Evolutionary conservation across 2,113 vertebrate genomes (phyloP).

Genomic region (Plestiodon gilberti): DNA sequence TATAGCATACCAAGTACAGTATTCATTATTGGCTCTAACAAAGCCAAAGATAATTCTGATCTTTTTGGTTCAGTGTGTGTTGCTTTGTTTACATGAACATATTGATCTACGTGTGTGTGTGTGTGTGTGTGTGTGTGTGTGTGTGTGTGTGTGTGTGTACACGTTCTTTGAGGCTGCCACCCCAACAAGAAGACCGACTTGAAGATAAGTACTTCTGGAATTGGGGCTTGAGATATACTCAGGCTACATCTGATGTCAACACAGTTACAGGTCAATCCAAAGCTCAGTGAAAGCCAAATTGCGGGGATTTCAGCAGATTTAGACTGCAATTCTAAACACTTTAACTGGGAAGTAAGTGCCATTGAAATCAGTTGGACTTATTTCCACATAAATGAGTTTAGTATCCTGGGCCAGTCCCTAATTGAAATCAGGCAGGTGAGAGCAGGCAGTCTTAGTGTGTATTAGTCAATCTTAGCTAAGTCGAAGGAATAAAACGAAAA

Average conservation of each 20-base stretch:
- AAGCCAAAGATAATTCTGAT: neutral
- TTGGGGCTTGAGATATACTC: neutral
- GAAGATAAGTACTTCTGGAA: neutral
- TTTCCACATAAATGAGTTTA: conserved; percentile 14
- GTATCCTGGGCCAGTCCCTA: neutral
- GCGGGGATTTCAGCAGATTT: neutral
- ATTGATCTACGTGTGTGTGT: neutral
- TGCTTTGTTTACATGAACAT: neutral
- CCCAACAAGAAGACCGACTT: neutral
- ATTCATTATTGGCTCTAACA: neutral
- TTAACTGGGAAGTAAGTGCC: neutral
- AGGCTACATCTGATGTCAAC: neutral
- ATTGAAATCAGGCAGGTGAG: neutral
- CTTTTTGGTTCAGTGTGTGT: neutral
- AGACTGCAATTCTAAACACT: neutral
- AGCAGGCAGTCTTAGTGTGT: neutral
- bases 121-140: too few species aligned
- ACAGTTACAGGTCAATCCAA: neutral
- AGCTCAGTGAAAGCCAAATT: neutral
- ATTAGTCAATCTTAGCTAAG: neutral
- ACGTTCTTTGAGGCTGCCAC: neutral
- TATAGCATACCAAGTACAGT: too few species aligned
- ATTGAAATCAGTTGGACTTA: neutral
- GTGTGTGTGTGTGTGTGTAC: too few species aligned
- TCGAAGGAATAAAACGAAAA: neutral